These are phyloP conservation scores for Archilochus colubris DNA, from an alignment of 2,113 vertebrate genomes.

Conservation along the genomic window DNA sequence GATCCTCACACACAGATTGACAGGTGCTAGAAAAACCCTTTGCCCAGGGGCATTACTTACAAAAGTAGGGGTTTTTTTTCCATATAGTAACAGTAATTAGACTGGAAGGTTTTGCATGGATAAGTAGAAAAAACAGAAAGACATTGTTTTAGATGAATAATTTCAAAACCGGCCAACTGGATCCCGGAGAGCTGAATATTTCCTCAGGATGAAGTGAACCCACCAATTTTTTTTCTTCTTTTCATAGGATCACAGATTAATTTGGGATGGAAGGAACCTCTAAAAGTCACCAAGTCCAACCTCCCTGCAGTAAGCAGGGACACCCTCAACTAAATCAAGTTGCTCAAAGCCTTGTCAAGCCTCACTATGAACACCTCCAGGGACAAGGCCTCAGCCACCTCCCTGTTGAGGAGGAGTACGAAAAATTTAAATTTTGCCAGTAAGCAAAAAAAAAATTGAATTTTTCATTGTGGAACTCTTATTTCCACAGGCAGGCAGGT, in stretches of 20 bases:
- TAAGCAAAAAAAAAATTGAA: too few species aligned
- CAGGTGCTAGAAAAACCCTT: not conserved
- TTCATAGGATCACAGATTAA: too few species aligned
- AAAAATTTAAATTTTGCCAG: too few species aligned
- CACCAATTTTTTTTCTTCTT: not conserved
- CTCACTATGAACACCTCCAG: too few species aligned
- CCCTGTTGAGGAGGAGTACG: too few species aligned
- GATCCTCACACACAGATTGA: not conserved
- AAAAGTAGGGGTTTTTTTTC: not conserved
- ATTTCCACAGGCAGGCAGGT: not conserved
- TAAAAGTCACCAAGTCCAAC: too few species aligned
- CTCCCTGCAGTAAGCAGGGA: too few species aligned
- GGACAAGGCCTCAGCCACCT: too few species aligned
- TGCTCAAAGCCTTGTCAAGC: too few species aligned
- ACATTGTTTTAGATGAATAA: not conserved
- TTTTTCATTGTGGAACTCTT: not conserved
- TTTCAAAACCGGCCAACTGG: not conserved
- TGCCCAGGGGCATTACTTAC: not conserved
- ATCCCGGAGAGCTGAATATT: not conserved
- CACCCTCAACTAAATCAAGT: too few species aligned
- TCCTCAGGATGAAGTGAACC: not conserved
- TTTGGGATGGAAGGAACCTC: too few species aligned
- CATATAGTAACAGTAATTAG: not conserved
- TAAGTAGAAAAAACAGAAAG: not conserved
- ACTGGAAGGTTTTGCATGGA: not conserved